Percentiles rank a stretch among this genome's conserved stretches.
phyloP scores from a whole-genome alignment of 2,113 vertebrate genomes.

The Passer domesticus region DNA sequence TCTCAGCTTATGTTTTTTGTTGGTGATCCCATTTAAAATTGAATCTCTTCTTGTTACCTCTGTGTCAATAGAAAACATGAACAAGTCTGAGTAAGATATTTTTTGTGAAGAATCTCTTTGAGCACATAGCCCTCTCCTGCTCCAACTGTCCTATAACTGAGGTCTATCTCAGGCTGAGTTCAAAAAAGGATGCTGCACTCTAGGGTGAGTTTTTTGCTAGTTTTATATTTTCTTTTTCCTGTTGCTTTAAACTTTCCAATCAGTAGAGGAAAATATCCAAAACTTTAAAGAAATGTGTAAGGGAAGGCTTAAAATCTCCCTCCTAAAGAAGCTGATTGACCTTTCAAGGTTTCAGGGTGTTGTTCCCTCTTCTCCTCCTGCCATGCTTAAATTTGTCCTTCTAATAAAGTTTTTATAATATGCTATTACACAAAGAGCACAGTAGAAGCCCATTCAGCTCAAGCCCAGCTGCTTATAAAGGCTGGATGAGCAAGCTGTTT shows the following conservation, averaged over 20 bases:
- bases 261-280: constrained; percentile 5
- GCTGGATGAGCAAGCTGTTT: constrained; percentile 64
- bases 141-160: neutral
- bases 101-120: neutral
- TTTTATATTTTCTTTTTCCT: neutral
- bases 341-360: constrained; percentile 55
- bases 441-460: constrained; percentile 56
- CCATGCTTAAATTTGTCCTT: constrained; percentile 68
- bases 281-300: neutral
- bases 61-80: neutral
- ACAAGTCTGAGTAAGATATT: neutral
- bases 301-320: neutral
- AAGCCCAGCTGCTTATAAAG: constrained; percentile 67
- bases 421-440: constrained; percentile 60
- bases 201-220: neutral
- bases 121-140: neutral
- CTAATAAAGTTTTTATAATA: constrained; percentile 71
- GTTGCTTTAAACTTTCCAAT: constrained; percentile 5
- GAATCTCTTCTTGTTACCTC: neutral
- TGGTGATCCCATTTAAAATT: neutral
- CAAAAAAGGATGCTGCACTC: constrained; percentile 14
- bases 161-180: neutral
- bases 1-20: neutral
- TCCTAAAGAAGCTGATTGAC: constrained; percentile 62
- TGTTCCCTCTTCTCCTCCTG: constrained; percentile 32